Evolutionary conservation across 2,888 invertebrate species (phyloP).

Genomic region (Melanophora roralis): DNA sequence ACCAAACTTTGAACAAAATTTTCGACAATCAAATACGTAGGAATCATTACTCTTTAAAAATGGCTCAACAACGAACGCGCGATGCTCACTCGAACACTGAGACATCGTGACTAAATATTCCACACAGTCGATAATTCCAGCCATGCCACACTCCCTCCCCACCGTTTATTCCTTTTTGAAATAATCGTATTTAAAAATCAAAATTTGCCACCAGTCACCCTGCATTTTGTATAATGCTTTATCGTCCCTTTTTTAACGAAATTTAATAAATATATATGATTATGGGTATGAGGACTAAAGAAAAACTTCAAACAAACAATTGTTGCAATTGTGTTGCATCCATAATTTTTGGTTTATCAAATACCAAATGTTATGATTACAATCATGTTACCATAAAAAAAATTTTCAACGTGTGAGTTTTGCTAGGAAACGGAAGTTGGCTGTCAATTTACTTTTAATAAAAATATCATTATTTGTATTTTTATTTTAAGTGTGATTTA

Average conservation of each 20-base stretch:
- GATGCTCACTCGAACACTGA: no score
- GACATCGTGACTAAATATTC: no score
- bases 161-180: no score
- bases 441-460: conserved; percentile 48
- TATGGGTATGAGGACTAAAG: neutral
- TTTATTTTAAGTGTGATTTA: neutral
- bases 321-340: conserved; percentile 37
- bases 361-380: neutral
- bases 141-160: no score
- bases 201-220: no score
- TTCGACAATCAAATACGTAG: no score
- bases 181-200: no score
- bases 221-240: neutral
- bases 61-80: no score
- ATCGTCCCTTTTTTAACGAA: neutral
- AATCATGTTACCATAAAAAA: neutral
- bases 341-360: conserved; percentile 29
- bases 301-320: conserved; percentile 36
- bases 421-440: conserved; percentile 40
- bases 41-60: no score
- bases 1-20: no score
- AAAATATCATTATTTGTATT: conserved; percentile 22
- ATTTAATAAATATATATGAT: neutral
- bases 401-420: neutral
- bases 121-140: no score